phyloP scores from a whole-genome alignment of 2,888 invertebrate species.

The Sycophila texana region DNA sequence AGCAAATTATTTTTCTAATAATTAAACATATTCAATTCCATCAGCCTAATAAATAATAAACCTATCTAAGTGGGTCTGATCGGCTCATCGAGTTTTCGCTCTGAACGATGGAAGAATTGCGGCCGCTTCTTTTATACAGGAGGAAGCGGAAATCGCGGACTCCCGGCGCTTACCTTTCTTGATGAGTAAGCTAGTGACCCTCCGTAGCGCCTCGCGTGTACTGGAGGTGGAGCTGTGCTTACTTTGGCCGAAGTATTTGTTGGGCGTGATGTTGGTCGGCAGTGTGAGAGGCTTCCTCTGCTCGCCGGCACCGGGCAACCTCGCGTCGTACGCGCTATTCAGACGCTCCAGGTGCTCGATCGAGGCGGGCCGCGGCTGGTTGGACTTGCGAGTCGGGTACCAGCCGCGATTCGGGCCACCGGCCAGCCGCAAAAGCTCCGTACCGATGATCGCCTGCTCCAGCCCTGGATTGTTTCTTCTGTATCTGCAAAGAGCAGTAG shows the following conservation, averaged over 20 bases:
- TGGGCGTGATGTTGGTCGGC: conserved; percentile 90
- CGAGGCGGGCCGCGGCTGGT: conserved; percentile 86
- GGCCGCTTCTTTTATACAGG: background rate
- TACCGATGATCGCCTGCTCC: conserved; percentile 82
- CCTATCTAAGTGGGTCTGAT: too few species aligned
- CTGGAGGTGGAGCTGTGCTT: conserved; percentile 85
- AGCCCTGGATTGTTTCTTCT: conserved; percentile 75
- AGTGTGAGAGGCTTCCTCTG: conserved; percentile 88
- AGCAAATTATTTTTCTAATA: too few species aligned
- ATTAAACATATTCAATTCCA: too few species aligned
- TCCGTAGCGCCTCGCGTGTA: conserved; percentile 86
- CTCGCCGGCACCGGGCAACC: conserved; percentile 77
- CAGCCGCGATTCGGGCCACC: conserved; percentile 91
- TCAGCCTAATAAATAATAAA: too few species aligned
- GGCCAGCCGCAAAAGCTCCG: conserved; percentile 86
- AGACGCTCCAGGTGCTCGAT: conserved; percentile 90
- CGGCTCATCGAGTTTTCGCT: conserved; percentile 34
- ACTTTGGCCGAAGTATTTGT: conserved; percentile 84
- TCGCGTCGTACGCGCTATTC: conserved; percentile 73
- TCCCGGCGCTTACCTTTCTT: conserved; percentile 83
- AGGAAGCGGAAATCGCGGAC: conserved; percentile 5
- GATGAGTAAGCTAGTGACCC: conserved; percentile 92
- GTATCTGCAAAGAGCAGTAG: conserved; percentile 63
- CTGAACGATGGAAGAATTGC: background rate
- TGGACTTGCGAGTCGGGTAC: conserved; percentile 84